phyloP scores from a whole-genome alignment of 2,113 vertebrate species.

The Colossoma macropomum region DNA sequence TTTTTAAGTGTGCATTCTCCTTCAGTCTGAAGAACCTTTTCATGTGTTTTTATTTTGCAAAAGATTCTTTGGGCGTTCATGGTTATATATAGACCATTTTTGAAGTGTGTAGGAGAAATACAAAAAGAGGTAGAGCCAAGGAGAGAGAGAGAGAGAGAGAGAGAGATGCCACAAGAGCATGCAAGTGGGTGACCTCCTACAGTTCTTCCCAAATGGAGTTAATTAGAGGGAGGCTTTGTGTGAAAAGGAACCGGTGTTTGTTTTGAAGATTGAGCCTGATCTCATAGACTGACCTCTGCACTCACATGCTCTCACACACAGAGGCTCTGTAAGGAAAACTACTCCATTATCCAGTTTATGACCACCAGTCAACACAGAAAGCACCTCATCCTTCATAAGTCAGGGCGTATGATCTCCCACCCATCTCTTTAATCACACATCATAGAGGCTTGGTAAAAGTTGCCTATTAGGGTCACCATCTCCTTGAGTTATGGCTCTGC shows the following conservation, averaged over 20 bases:
- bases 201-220: constrained; percentile 43
- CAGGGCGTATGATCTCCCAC: not conserved
- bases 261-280: constrained; percentile 67
- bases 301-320: constrained; percentile 32
- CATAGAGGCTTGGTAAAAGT: not conserved
- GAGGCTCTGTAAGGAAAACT: not conserved
- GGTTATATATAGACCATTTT: no score
- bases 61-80: no score
- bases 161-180: not conserved
- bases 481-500: constrained; percentile 34
- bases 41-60: no score
- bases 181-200: not conserved
- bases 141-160: not conserved
- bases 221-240: constrained; percentile 55
- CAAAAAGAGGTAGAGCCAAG: not conserved
- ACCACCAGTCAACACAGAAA: constrained; percentile 20
- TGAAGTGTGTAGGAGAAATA: not conserved
- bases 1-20: no score
- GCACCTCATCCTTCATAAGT: not conserved
- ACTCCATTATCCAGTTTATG: not conserved
- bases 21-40: no score
- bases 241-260: constrained; percentile 61
- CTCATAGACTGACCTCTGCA: constrained; percentile 66
- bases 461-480: not conserved
- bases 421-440: not conserved